Conservation (phyloP, 2,113 vertebrate genomes). For the Xerus inauris region DNA sequence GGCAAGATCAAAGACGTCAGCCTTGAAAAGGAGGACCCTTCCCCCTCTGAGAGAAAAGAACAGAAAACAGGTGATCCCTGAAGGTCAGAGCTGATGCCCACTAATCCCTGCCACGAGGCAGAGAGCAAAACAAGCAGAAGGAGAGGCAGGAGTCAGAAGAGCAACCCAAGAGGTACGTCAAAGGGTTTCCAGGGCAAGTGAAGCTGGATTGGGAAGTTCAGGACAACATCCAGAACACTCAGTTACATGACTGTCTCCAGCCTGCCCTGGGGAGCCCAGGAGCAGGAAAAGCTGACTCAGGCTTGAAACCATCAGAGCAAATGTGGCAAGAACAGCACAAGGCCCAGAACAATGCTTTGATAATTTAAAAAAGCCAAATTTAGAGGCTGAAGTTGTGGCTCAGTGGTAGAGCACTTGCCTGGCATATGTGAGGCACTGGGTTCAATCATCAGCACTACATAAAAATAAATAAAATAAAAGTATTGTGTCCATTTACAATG, state of each 20-base stretch:
- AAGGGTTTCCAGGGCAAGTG: not conserved
- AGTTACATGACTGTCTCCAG: not conserved
- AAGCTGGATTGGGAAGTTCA: not conserved
- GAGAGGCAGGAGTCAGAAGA: not conserved
- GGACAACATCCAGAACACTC: not conserved
- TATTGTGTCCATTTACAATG: no score
- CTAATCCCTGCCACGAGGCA: not conserved
- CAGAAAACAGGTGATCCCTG: not conserved
- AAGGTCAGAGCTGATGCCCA: not conserved
- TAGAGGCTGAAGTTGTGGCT: no score
- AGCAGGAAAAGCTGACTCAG: constrained; percentile 28
- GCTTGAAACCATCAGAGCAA: constrained; percentile 47
- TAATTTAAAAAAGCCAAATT: constrained; percentile 30
- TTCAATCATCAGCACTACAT: no score
- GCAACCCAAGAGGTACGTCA: not conserved
- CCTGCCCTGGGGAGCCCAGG: not conserved
- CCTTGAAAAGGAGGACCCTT: not conserved
- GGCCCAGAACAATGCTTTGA: constrained; percentile 8
- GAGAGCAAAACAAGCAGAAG: not conserved
- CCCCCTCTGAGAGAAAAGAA: not conserved
- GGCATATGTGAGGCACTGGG: no score
- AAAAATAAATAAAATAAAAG: no score
- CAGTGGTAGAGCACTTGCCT: no score
- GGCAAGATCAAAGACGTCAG: not conserved
- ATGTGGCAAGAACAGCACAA: constrained; percentile 6